These are phyloP conservation scores for Sphaerolaimus hirsutus DNA, from an alignment of 2,888 invertebrate genomes.

Conservation along the genomic window DNA sequence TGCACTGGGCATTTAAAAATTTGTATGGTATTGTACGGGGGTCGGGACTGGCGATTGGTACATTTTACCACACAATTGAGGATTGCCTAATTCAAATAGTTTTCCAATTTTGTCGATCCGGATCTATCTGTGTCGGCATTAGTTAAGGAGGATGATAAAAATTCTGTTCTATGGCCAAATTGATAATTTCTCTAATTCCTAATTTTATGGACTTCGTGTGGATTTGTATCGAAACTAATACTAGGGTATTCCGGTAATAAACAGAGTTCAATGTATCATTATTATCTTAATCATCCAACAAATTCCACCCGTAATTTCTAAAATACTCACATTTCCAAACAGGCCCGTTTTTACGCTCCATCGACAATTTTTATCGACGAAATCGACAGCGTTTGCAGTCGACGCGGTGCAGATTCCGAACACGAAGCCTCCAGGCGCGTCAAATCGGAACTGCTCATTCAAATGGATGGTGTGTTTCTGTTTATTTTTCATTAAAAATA, in stretches of 20 bases:
- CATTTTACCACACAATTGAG: too few species aligned
- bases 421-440: conserved; percentile 89
- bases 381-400: conserved; percentile 84
- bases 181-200: too few species aligned
- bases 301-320: conserved; percentile 8
- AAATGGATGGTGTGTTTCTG: conserved; percentile 61
- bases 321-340: conserved; percentile 19
- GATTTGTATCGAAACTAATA: background rate
- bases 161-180: too few species aligned
- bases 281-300: background rate
- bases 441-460: conserved; percentile 83
- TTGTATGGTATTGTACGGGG: too few species aligned
- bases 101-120: too few species aligned
- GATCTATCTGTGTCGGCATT: too few species aligned
- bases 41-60: too few species aligned
- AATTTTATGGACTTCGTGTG: too few species aligned
- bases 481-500: too few species aligned
- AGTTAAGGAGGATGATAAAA: too few species aligned
- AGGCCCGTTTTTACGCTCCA: conserved; percentile 90
- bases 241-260: background rate
- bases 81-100: too few species aligned
- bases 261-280: background rate
- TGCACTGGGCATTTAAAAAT: too few species aligned
- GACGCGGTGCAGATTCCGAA: conserved; percentile 78
- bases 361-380: conserved; percentile 97